Evolutionary conservation across 2,797 vertebrate species (phyloP), one percentile per base, ranked within the genome.

Genomic region (Gymnocypris eckloni): DNA sequence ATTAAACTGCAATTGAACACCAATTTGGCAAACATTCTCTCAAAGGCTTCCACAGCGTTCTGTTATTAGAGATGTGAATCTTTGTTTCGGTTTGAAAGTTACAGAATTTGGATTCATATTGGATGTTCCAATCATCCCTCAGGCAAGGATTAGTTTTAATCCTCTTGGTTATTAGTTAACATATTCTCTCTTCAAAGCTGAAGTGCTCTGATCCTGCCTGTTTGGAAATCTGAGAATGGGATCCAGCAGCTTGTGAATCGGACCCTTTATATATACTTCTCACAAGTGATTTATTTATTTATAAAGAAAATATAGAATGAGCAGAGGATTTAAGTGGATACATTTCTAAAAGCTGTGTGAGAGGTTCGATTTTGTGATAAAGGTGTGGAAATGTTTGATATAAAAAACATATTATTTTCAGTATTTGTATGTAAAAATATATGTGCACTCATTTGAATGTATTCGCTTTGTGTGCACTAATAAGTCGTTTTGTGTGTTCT

Each of bases 51-150:
- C 73, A 64, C 82, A 61, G 5, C 50, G 86, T 91, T 64, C 8
- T 88, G 80, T 90, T 89, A 84, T 89, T 85, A 22, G 45, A 80
- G 25, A 50, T 80, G 25, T 48, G 25, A 67, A 33, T 80, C 78
- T 69, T 87, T 82, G 77, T 67, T 33, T 45, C 66, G 69, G 56
- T 90, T 93, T 89, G 88, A 69, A 90, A 90, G 89, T 88, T 67
- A 89, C 61, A 69, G 73, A 90, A 90, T 85, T 91, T 83, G 67
- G 91, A 88, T 79, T 90, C 91, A 83, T 45, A 90, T 87, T 89
- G 90, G 90, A 94, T 93, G 92, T 94, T 95, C 92, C 93, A 93
- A 92, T 94, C 94, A 93, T 92, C 90, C 92, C 90, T 85, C 88
- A 87, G 90, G 86, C 90, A 71, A 43, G 91, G 92, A 93, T 95